Conservation (phyloP, 1,140 invertebrate genomes). For the Drosophila pseudoobscura region DNA sequence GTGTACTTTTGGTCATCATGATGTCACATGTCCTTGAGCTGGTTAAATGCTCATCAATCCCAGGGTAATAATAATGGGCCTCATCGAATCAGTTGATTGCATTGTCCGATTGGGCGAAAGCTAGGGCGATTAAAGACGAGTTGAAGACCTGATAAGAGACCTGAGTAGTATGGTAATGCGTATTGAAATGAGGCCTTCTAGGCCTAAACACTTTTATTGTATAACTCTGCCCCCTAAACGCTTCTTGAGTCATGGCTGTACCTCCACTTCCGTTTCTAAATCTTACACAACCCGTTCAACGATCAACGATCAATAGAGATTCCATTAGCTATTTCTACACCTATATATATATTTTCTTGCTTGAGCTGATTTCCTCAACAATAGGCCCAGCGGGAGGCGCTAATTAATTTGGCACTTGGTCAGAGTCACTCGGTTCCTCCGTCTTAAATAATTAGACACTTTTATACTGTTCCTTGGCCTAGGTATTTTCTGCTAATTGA, state of each 20-base stretch:
- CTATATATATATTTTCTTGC: conserved; percentile 22
- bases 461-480: conserved; percentile 43
- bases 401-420: conserved; percentile 33
- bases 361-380: conserved; percentile 29
- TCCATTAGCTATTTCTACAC: conserved; percentile 26
- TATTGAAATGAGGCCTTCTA: neutral
- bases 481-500: conserved; percentile 49
- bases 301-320: neutral
- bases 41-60: conserved; percentile 45
- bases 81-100: conserved; percentile 39
- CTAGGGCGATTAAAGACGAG: conserved; percentile 16
- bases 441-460: conserved; percentile 15
- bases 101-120: conserved; percentile 41
- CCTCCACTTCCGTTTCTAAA: conserved; percentile 9
- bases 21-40: conserved; percentile 57
- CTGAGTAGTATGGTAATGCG: neutral
- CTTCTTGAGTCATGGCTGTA: neutral
- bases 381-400: conserved; percentile 19
- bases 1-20: conserved; percentile 52
- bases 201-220: no score
- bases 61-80: conserved; percentile 47
- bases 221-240: neutral
- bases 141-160: conserved; percentile 30
- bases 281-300: conserved; percentile 10
- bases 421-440: conserved; percentile 14